phyloP scores from a whole-genome alignment of 1,140 invertebrate genomes.

The Dendroctonus ponderosae region DNA sequence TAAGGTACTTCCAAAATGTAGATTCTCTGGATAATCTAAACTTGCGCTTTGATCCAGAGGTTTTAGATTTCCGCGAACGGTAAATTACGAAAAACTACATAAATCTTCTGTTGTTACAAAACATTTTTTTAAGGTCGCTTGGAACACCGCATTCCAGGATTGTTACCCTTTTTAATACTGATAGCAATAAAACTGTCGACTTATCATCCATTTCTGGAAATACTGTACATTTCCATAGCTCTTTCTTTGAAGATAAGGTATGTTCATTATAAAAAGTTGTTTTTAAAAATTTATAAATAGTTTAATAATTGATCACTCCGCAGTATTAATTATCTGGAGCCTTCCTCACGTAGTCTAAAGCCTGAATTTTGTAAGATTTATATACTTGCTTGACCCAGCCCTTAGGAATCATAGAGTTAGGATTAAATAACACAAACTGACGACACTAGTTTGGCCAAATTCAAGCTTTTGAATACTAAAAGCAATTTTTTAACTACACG shows the following conservation, averaged over 20 bases:
- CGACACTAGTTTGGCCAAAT: no score
- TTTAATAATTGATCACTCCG: constrained; percentile 5
- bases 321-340: constrained; percentile 8
- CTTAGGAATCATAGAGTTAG: no score
- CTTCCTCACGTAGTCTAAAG: no score
- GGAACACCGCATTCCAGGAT: constrained; percentile 79
- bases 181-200: constrained; percentile 71
- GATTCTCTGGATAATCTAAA: constrained; percentile 25
- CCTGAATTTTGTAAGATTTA: no score
- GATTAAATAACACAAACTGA: no score
- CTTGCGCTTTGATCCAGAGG: constrained; percentile 61
- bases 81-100: constrained; percentile 47
- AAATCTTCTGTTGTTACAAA: constrained; percentile 1
- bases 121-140: constrained; percentile 67
- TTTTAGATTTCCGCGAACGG: constrained; percentile 70
- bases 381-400: no score
- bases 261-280: constrained; percentile 12
- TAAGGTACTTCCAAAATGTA: constrained; percentile 22
- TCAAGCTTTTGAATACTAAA: no score
- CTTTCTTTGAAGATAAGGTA: constrained; percentile 89
- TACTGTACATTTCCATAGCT: constrained; percentile 86
- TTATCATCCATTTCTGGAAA: constrained; percentile 84
- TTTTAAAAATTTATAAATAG: constrained; percentile 16
- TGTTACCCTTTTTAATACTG: constrained; percentile 76
- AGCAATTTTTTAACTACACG: no score